Base-by-base conservation (phyloP, 2,797 vertebrate genomes). In the Chaetodon trifasciatus region DNA sequence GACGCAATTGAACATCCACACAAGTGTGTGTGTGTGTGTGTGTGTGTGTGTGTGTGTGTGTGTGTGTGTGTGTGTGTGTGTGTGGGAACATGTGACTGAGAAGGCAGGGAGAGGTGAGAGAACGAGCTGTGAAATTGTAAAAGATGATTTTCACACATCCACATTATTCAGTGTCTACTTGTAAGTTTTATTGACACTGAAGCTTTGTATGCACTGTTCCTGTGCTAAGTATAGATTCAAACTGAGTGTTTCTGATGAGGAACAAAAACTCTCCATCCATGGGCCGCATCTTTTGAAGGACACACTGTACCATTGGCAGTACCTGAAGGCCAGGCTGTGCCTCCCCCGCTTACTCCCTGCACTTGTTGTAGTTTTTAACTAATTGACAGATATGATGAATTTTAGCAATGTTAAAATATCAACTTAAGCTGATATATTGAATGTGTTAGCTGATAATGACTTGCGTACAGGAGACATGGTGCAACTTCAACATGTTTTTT, bases 101-200 rank as follows among this genome's bases (percentile, higher is more conserved):
- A 37, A 52, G 50, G 40, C 21, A 60, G 39, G 73, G 35, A 57
- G 39, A 55, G 32, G 69, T 65, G 52, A 64, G 76, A 74, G 44
- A 46, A 55, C 21, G 12, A 73, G 60, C 42, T 83, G 77, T 85
- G 60, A 76, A 80, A 72, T 44, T 67, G 42, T 56, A 19, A 76
- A 68, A 64, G 40, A 47, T 49, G 24, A 69, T 69, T 72, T 80
- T 78, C 69, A 69, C 49, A 74, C 62, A 42, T 76, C 42, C 35
- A 21, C 32, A 63, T 81, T 74, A 57, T 79, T 67, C 69, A 42
- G 56, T 37, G 63, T 62, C 6, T 40, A 63, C 49, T 61, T 58
- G 17, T 61, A 5, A 46, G 50, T 47, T 23, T 39, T 61, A 52
- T 68, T 64, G 56, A 47, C 23, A 53, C 19, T 32, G 50, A 46